phyloP scores from a whole-genome alignment of 2,888 invertebrate genomes.

The Chymomyza amoena region DNA sequence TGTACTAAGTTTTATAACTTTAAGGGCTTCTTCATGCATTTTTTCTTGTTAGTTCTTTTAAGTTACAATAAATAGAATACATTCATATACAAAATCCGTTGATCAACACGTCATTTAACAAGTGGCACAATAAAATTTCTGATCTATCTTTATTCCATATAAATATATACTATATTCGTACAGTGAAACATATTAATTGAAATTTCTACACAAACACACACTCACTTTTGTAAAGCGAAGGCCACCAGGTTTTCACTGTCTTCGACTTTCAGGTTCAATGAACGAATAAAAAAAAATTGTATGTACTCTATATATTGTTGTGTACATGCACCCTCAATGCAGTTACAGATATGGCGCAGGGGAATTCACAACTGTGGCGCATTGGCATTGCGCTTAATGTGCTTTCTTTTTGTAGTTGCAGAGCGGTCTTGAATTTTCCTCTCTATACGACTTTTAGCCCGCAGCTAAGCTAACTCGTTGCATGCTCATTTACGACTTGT shows the following conservation, averaged over 20 bases:
- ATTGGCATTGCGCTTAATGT: conserved; percentile 44
- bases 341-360: not conserved
- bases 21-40: too few species aligned
- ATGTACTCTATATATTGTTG: not conserved
- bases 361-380: not conserved
- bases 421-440: conserved; percentile 29
- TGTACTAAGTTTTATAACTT: too few species aligned
- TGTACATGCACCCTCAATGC: conserved; percentile 19
- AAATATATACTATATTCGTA: not conserved
- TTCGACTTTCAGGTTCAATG: conserved; percentile 52
- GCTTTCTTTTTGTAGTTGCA: conserved; percentile 54
- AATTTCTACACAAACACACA: not conserved
- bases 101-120: too few species aligned
- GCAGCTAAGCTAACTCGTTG: conserved; percentile 21
- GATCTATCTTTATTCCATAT: not conserved
- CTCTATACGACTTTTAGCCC: conserved; percentile 7
- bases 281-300: conserved; percentile 38
- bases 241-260: conserved; percentile 9
- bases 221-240: conserved; percentile 7
- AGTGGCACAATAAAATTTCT: not conserved
- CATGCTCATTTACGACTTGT: conserved; percentile 55
- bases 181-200: not conserved
- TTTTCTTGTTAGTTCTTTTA: too few species aligned
- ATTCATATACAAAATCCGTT: too few species aligned
- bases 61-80: too few species aligned